Evolutionary conservation across 2,113 vertebrate species (phyloP).

Genomic region (Ameiurus melas): DNA sequence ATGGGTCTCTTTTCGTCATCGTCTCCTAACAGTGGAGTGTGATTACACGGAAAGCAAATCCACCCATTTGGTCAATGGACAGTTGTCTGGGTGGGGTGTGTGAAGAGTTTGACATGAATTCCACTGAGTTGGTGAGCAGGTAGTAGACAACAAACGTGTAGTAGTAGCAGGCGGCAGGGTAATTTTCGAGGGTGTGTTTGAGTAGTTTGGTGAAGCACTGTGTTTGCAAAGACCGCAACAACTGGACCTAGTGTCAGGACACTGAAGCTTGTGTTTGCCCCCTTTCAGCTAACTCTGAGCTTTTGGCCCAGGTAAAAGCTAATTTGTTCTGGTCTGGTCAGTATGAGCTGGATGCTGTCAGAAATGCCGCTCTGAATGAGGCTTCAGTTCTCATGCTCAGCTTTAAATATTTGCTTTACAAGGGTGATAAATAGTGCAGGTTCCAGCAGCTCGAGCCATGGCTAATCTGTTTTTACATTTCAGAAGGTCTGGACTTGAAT

Average conservation of each 20-base stretch:
- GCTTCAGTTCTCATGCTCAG: slow-evolving; percentile 31
- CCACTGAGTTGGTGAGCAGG: slow-evolving; percentile 12
- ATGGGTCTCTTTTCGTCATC: background rate
- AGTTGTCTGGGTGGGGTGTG: slow-evolving; percentile 38
- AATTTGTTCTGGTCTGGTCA: slow-evolving; percentile 58
- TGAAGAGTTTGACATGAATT: slow-evolving; percentile 31
- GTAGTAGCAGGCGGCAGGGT: slow-evolving; percentile 33
- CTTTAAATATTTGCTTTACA: slow-evolving; percentile 43
- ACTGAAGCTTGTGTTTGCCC: slow-evolving; percentile 55
- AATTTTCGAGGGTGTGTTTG: slow-evolving; percentile 47
- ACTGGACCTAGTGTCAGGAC: slow-evolving; percentile 44
- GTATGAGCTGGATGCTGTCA: slow-evolving; percentile 52
- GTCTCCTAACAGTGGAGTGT: slow-evolving; percentile 24
- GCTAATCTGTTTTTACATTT: slow-evolving; percentile 17
- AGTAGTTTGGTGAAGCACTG: slow-evolving; percentile 45
- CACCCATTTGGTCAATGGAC: slow-evolving; percentile 38
- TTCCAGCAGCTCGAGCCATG: slow-evolving; percentile 14
- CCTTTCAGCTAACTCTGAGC: slow-evolving; percentile 34
- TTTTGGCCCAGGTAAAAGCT: slow-evolving; percentile 38
- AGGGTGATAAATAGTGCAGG: slow-evolving; percentile 35
- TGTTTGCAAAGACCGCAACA: slow-evolving; percentile 55
- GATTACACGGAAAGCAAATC: slow-evolving; percentile 32
- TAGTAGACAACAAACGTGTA: slow-evolving; percentile 41
- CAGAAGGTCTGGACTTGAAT: background rate
- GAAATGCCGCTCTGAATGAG: slow-evolving; percentile 35